Conservation (phyloP, 1,140 invertebrate genomes). For the Camponotus pennsylvanicus region DNA sequence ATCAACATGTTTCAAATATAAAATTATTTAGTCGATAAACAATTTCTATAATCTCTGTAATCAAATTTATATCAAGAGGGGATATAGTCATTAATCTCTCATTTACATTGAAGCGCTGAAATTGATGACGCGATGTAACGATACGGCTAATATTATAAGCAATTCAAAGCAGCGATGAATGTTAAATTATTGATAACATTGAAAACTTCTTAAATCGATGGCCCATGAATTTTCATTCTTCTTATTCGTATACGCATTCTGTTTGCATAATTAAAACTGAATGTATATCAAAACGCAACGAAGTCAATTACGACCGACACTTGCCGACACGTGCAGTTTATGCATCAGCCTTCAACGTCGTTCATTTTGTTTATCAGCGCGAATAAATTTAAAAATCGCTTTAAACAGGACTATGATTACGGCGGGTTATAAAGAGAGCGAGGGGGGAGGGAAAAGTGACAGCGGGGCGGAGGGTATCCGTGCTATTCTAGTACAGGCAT, state of each 20-base stretch:
- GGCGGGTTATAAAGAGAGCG: conserved; percentile 31
- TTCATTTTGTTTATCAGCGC: conserved; percentile 35
- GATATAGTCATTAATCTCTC: conserved; percentile 27
- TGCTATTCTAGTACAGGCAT: conserved; percentile 68
- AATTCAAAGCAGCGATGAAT: conserved; percentile 47
- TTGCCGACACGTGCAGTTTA: conserved; percentile 27
- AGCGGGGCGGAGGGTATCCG: conserved; percentile 37
- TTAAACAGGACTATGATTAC: conserved; percentile 63
- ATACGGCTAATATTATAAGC: conserved; percentile 42
- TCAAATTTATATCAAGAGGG: neutral
- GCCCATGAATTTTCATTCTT: conserved; percentile 46
- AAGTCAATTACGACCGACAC: conserved; percentile 44
- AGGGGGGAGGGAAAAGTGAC: neutral
- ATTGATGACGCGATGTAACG: conserved; percentile 30
- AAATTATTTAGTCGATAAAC: conserved; percentile 24
- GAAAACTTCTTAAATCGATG: conserved; percentile 41
- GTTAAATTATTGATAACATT: neutral
- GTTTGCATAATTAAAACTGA: conserved; percentile 19
- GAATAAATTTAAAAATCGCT: conserved; percentile 54
- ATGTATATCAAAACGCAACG: conserved; percentile 16
- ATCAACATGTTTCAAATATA: conserved; percentile 20
- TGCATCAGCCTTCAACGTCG: conserved; percentile 9
- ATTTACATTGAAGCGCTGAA: conserved; percentile 37
- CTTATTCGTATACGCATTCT: conserved; percentile 32
- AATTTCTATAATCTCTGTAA: conserved; percentile 6